Evolutionary conservation across 2,888 invertebrate species (phyloP).

Genomic region (Eilema caniola): DNA sequence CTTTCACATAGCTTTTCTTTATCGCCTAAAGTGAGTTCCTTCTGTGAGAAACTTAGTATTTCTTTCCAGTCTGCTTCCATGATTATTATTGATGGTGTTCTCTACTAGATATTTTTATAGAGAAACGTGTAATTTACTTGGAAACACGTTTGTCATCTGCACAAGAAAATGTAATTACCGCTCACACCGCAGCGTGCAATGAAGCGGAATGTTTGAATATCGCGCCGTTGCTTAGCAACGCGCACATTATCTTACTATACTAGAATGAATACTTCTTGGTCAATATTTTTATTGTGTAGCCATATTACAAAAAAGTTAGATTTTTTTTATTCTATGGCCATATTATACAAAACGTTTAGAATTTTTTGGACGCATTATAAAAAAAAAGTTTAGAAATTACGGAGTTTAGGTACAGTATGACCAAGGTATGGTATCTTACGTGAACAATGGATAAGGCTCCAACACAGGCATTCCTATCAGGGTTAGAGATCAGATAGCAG

Average conservation of each 20-base stretch:
- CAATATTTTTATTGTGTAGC: too few relatives aligned
- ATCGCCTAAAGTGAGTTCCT: slow-evolving; percentile 86
- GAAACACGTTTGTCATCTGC: background rate
- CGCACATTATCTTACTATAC: background rate
- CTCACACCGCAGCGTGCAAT: slow-evolving; percentile 22
- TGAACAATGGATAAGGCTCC: too few relatives aligned
- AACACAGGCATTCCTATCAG: too few relatives aligned
- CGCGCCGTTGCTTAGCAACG: slow-evolving; percentile 69
- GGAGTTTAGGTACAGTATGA: too few relatives aligned
- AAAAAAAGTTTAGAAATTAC: too few relatives aligned
- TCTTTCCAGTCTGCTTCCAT: slow-evolving; percentile 87
- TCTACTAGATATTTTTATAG: slow-evolving; percentile 28
- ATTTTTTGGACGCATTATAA: too few relatives aligned
- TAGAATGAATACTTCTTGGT: too few relatives aligned
- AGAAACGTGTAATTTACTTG: slow-evolving; percentile 15
- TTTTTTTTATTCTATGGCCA: too few relatives aligned
- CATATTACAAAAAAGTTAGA: too few relatives aligned
- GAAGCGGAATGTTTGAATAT: slow-evolving; percentile 49
- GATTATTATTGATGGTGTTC: slow-evolving; percentile 53
- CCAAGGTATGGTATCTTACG: too few relatives aligned
- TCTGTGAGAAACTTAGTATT: slow-evolving; percentile 84
- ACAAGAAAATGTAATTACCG: background rate
- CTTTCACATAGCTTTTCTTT: slow-evolving; percentile 89
- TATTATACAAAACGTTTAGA: too few relatives aligned
- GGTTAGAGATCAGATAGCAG: too few relatives aligned